A percentile compares a stretch with the other conserved stretches of the same genome.
Conservation (phyloP, 2,797 vertebrate species). For the Arrhamphus sclerolepis region DNA sequence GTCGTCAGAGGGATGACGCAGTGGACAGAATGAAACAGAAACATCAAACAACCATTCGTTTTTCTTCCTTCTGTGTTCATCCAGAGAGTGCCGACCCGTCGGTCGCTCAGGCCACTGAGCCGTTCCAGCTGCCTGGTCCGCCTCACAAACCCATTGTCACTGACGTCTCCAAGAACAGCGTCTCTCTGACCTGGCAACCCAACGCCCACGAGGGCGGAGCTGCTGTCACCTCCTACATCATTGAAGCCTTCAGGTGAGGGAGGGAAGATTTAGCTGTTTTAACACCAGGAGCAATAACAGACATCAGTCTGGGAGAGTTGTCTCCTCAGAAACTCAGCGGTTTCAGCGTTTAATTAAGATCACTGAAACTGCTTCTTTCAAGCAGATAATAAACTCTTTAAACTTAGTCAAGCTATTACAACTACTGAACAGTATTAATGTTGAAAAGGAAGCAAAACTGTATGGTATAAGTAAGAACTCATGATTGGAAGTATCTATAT, state of each 20-base stretch:
- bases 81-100: conserved; percentile 63
- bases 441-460: no score
- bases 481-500: no score
- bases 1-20: no score
- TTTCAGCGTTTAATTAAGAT: no score
- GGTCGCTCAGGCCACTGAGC: conserved; percentile 64
- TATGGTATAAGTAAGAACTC: no score
- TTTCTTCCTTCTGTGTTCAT: neutral
- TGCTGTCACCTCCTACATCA: conserved; percentile 87
- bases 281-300: neutral
- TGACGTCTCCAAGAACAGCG: conserved; percentile 87
- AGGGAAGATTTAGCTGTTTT: no score
- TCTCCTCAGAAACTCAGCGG: neutral
- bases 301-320: neutral
- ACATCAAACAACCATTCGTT: neutral
- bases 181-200: conserved; percentile 93
- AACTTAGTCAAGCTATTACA: no score
- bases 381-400: no score
- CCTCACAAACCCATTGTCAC: conserved; percentile 92
- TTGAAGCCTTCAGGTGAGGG: conserved; percentile 96
- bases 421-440: no score
- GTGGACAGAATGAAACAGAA: no score
- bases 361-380: no score
- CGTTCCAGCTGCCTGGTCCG: conserved; percentile 84
- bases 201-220: conserved; percentile 81